Percentiles rank a stretch among this genome's conserved stretches.
phyloP scores from a whole-genome alignment of 2,113 vertebrate genomes.

The Gnathochromis pfefferi region DNA sequence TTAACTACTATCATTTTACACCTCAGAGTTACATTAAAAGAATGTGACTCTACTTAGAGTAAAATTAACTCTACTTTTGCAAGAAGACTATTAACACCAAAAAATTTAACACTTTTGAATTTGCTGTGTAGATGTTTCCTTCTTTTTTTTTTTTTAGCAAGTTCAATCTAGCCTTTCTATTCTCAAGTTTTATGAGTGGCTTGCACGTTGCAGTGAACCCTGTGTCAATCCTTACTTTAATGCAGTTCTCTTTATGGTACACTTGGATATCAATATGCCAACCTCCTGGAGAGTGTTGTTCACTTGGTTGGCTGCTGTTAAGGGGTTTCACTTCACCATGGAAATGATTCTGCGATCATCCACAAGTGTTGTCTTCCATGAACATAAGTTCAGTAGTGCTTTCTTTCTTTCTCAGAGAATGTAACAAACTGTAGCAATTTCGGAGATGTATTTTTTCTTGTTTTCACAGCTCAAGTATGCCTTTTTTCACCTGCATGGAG shows the following conservation, averaged over 20 bases:
- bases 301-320: neutral
- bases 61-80: no score
- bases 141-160: neutral
- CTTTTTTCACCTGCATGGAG: neutral
- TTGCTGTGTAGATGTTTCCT: neutral
- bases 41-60: no score
- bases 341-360: neutral
- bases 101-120: no score
- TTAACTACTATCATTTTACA: no score
- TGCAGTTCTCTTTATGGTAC: neutral
- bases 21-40: no score
- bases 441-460: neutral
- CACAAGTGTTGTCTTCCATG: neutral
- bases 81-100: no score
- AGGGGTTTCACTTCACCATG: neutral
- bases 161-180: neutral
- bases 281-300: neutral
- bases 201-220: accelerated
- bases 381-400: neutral
- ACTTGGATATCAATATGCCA: neutral
- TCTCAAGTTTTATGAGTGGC: neutral
- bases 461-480: neutral
- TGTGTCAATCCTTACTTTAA: neutral
- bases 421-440: neutral
- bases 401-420: neutral